Evolutionary conservation across 2,797 vertebrate species (phyloP).

Genomic region (Acrocephalus scirpaceus): DNA sequence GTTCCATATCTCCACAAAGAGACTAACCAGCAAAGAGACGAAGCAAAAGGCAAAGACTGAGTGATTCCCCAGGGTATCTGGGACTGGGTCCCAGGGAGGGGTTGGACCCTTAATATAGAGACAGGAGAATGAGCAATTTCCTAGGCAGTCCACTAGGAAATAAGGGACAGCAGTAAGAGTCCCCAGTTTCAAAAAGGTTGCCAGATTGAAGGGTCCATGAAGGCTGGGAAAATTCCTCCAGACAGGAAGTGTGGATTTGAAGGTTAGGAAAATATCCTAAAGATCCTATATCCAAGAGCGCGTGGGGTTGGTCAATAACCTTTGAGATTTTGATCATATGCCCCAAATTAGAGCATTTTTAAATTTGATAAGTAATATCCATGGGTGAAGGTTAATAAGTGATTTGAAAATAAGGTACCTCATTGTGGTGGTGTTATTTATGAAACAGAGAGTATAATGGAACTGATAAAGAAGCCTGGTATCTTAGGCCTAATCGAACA

Average conservation of each 20-base stretch:
- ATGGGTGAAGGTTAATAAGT: neutral
- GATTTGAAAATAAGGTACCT: neutral
- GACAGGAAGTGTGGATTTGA: neutral
- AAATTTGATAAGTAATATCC: neutral
- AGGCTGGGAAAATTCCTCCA: neutral
- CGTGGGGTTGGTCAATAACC: neutral
- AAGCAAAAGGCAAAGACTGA: neutral
- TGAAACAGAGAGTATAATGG: neutral
- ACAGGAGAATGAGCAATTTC: neutral
- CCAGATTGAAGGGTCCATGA: too few relatives aligned
- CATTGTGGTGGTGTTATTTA: neutral
- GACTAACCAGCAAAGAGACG: neutral
- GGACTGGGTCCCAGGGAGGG: neutral
- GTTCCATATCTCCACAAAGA: neutral
- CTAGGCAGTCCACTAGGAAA: neutral
- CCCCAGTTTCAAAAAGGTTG: neutral
- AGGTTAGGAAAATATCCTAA: neutral
- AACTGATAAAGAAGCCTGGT: neutral
- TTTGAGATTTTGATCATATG: neutral
- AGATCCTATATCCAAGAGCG: neutral
- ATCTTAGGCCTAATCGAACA: neutral
- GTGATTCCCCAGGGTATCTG: neutral
- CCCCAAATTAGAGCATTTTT: neutral
- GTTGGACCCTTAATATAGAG: neutral
- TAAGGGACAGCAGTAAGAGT: neutral